Conservation (phyloP, 2,888 invertebrate genomes). For the Sinohyriopsis cumingii region DNA sequence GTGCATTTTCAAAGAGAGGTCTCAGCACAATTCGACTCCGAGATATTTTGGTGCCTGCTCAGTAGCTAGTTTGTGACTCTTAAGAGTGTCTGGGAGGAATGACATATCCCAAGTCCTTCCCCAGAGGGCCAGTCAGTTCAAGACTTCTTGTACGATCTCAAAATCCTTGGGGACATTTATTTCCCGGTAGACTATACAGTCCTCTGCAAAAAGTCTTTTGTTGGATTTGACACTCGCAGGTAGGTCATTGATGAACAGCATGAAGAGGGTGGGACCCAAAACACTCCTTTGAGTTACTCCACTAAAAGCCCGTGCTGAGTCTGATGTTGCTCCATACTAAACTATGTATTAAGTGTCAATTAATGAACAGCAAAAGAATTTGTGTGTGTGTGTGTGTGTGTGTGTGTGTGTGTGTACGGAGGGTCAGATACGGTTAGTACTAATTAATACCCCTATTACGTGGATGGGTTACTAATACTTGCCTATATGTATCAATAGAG, state of each 20-base stretch:
- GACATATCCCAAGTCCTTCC: conserved; percentile 9
- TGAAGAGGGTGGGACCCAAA: conserved; percentile 4
- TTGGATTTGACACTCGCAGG: conserved; percentile 2
- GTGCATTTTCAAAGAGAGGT: conserved; percentile 11
- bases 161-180: background rate
- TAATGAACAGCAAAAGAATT: no score
- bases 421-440: no score
- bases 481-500: no score
- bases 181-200: conserved; percentile 8
- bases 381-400: no score
- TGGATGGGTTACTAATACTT: no score
- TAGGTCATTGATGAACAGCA: no score
- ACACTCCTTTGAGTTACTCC: conserved; percentile 9
- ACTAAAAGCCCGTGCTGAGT: background rate
- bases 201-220: conserved; percentile 12
- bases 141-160: background rate
- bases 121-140: conserved; percentile 4
- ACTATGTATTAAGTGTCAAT: no score
- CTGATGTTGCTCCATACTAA: no score
- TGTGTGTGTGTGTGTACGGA: no score
- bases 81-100: conserved; percentile 8
- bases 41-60: conserved; percentile 7
- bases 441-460: no score
- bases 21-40: conserved; percentile 5
- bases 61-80: background rate